A percentile compares a stretch with the other conserved stretches of the same genome.
These are phyloP conservation scores for Amiota communis DNA, from an alignment of 2,888 invertebrate genomes.

Conservation along the genomic window DNA sequence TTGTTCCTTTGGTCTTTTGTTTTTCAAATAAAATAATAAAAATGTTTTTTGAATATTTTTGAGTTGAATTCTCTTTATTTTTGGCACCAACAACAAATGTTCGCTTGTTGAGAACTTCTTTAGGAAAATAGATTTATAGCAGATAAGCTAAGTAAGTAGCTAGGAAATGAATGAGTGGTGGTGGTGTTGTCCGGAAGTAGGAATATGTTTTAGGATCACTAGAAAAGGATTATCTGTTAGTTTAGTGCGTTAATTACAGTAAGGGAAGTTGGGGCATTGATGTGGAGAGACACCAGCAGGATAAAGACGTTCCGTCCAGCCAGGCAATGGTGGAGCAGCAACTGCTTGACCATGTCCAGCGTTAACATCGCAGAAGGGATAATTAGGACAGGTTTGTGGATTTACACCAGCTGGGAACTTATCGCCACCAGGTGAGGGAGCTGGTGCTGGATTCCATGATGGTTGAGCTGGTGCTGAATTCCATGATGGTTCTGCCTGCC, in stretches of 20 bases:
- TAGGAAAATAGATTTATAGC: slow-evolving; percentile 20
- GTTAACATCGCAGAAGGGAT: slow-evolving; percentile 74
- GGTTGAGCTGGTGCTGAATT: slow-evolving; percentile 54
- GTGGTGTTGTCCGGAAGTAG: background rate
- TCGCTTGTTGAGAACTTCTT: slow-evolving; percentile 55
- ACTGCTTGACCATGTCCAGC: slow-evolving; percentile 67
- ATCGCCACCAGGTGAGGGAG: slow-evolving; percentile 67
- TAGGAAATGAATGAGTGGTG: slow-evolving; percentile 41
- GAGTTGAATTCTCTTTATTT: slow-evolving; percentile 48
- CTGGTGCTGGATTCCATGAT: slow-evolving; percentile 66
- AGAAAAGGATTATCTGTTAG: too few species aligned
- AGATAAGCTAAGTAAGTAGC: background rate
- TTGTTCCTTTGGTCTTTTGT: too few species aligned
- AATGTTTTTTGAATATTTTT: slow-evolving; percentile 1
- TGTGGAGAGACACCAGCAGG: slow-evolving; percentile 74
- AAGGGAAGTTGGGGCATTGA: slow-evolving; percentile 74
- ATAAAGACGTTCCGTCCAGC: slow-evolving; percentile 73
- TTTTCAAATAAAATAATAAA: slow-evolving; percentile 22
- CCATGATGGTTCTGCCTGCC: slow-evolving; percentile 50
- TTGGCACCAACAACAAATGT: slow-evolving; percentile 64
- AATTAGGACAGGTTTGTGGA: slow-evolving; percentile 75
- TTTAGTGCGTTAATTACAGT: slow-evolving; percentile 66
- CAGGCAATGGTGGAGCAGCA: slow-evolving; percentile 73
- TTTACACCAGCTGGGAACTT: slow-evolving; percentile 74
- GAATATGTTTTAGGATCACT: background rate